A percentile compares a stretch with the other conserved stretches of the same genome.
Evolutionary conservation across 2,113 vertebrate species (phyloP).

Genomic region (Galemys pyrenaicus): DNA sequence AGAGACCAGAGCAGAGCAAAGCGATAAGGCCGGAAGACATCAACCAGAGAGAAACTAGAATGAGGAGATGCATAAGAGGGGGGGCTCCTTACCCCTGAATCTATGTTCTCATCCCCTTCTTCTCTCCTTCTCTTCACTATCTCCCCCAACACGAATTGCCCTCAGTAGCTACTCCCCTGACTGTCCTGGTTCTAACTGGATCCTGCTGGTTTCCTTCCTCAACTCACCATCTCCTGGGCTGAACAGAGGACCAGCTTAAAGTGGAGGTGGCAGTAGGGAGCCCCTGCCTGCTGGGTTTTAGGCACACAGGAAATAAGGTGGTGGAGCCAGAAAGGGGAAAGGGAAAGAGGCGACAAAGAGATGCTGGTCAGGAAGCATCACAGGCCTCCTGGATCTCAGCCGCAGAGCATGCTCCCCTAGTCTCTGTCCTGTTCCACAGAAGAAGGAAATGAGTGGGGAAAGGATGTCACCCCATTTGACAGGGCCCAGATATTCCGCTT

Average conservation of each 20-base stretch:
- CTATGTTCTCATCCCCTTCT: neutral
- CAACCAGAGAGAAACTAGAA: neutral
- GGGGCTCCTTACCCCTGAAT: neutral
- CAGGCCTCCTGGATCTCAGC: neutral
- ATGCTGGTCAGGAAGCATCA: conserved; percentile 28
- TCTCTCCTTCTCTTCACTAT: neutral
- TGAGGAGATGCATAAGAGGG: no score
- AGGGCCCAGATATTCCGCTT: neutral
- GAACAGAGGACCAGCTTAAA: neutral
- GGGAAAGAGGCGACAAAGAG: conserved; percentile 63
- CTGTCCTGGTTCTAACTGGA: neutral
- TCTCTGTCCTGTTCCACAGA: neutral
- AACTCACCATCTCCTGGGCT: neutral
- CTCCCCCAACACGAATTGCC: neutral
- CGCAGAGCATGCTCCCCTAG: neutral
- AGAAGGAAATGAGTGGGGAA: neutral
- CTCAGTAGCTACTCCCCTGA: neutral
- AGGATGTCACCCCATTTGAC: neutral
- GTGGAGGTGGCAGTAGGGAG: neutral
- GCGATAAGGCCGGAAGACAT: neutral
- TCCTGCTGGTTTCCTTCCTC: neutral
- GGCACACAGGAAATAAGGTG: conserved; percentile 58
- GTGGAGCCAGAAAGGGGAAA: conserved; percentile 43
- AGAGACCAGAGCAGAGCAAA: neutral
- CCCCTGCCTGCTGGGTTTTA: conserved; percentile 1